Evolutionary conservation across 2,113 vertebrate species (phyloP).

Genomic region (Oryctolagus cuniculus): mOryCun1.1 NC_091440.1:121164001-121164500

Average conservation of each 20-base stretch:
- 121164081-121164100: not conserved
- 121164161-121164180: constrained; percentile 9
- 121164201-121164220: constrained; percentile 43
- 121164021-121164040: constrained; percentile 48
- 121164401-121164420: not conserved
- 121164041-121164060: constrained; percentile 57
- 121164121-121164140: constrained; percentile 45
- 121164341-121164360: not conserved
- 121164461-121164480: not conserved
- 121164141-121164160: constrained; percentile 66
- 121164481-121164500: not conserved
- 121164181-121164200: not conserved
- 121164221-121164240: constrained; percentile 38
- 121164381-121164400: not conserved
- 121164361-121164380: not conserved
- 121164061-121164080: constrained; percentile 46
- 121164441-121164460: constrained; percentile 41
- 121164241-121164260: not conserved
- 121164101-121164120: constrained; percentile 33
- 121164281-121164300: not conserved
- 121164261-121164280: constrained; percentile 46
- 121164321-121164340: not conserved
- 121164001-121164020: constrained; percentile 40
- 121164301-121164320: not conserved
- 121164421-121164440: not conserved